Conservation (phyloP, 2,888 invertebrate species). For the Drosophila basisetae region DNA sequence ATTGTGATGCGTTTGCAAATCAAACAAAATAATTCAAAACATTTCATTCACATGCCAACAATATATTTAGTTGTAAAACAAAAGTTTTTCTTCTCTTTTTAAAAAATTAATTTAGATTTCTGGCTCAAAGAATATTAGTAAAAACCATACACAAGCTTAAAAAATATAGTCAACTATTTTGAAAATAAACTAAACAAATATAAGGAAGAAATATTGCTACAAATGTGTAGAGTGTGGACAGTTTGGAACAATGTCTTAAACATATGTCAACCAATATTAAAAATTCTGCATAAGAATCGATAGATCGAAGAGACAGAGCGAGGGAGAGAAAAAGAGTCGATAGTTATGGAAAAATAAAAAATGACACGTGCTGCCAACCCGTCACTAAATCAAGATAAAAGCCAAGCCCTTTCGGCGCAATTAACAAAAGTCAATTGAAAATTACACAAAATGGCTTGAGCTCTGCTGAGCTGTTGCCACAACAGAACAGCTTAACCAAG, state of each 20-base stretch:
- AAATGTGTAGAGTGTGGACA: neutral
- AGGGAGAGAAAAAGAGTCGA: neutral
- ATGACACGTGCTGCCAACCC: constrained; percentile 1
- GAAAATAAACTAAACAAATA: neutral
- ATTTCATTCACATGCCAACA: neutral
- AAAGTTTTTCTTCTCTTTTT: neutral
- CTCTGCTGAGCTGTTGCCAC: constrained; percentile 44
- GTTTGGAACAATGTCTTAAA: neutral
- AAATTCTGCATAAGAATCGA: neutral
- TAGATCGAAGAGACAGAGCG: neutral
- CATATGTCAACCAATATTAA: neutral
- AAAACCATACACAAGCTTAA: too few relatives aligned
- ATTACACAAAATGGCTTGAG: constrained; percentile 62
- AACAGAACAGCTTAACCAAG: constrained; percentile 35
- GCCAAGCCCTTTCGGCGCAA: constrained; percentile 34
- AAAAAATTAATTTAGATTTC: neutral
- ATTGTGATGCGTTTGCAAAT: neutral
- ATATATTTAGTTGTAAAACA: neutral
- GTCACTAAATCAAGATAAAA: constrained; percentile 9
- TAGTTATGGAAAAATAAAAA: neutral
- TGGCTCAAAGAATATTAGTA: neutral
- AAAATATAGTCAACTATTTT: neutral
- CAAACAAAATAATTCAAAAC: neutral
- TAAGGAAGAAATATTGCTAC: neutral
- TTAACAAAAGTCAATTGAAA: constrained; percentile 76